Percentiles rank a stretch among this genome's conserved stretches.
phyloP scores from a whole-genome alignment of 1,140 invertebrate species.

The Formica selysi region DNA sequence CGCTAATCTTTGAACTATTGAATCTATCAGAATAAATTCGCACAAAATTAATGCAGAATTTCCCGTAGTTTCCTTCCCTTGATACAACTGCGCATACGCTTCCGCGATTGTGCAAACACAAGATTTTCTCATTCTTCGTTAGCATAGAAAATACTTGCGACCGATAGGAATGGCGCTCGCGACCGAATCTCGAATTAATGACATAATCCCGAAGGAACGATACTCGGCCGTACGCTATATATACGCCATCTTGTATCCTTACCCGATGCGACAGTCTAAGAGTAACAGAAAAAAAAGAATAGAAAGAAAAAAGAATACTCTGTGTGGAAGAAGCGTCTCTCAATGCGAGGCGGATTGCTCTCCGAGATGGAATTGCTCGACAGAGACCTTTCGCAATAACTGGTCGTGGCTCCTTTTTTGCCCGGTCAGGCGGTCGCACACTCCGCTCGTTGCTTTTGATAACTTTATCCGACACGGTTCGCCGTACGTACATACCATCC shows the following conservation, averaged over 20 bases:
- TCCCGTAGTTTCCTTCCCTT: neutral
- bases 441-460: constrained; percentile 68
- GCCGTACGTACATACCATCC: constrained; percentile 50
- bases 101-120: neutral
- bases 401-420: constrained; percentile 25
- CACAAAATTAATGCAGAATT: neutral
- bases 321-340: constrained; percentile 58
- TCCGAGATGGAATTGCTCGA: constrained; percentile 67
- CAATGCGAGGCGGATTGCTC: constrained; percentile 66
- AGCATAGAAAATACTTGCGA: constrained; percentile 48
- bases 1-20: neutral
- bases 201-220: constrained; percentile 23
- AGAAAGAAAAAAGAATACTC: constrained; percentile 42
- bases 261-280: constrained; percentile 11
- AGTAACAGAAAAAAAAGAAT: constrained; percentile 3
- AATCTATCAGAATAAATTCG: neutral
- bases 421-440: neutral
- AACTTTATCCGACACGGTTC: constrained; percentile 64
- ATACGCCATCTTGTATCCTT: constrained; percentile 17
- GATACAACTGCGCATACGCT: neutral
- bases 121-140: constrained; percentile 31
- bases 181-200: constrained; percentile 68
- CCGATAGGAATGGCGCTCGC: constrained; percentile 38
- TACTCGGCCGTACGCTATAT: neutral
- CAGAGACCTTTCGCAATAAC: constrained; percentile 72